A percentile compares a stretch with the other conserved stretches of the same genome.
These are phyloP conservation scores for Columba livia DNA, from an alignment of 2,113 vertebrate genomes.

Conservation along the genomic window DNA sequence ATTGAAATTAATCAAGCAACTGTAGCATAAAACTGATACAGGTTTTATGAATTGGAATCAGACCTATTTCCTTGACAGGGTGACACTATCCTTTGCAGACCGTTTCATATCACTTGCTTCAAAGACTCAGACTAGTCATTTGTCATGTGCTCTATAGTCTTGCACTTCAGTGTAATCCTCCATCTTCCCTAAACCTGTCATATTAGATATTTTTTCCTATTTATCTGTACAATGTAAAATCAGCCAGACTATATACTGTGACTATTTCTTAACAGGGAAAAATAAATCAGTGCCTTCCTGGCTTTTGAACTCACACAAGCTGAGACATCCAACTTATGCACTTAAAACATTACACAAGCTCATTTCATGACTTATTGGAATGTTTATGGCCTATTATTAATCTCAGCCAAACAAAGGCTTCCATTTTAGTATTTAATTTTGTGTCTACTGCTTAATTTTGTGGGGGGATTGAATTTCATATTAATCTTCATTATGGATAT, in stretches of 20 bases:
- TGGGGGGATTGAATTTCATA: not conserved
- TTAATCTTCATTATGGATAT: not conserved
- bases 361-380: not conserved
- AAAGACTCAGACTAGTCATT: not conserved
- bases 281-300: constrained; percentile 14
- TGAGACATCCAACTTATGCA: not conserved
- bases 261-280: constrained; percentile 5
- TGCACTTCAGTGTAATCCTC: constrained; percentile 32
- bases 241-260: not conserved
- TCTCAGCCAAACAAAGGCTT: not conserved
- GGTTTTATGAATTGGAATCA: not conserved
- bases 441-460: not conserved
- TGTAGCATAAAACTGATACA: not conserved
- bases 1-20: not conserved
- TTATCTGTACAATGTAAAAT: constrained; percentile 25
- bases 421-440: not conserved
- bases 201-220: constrained; percentile 39
- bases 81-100: not conserved
- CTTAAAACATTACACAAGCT: not conserved
- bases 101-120: not conserved
- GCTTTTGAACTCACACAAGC: not conserved
- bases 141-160: not conserved
- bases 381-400: not conserved
- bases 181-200: constrained; percentile 30
- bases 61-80: not conserved